Percentiles rank a stretch among this genome's conserved stretches.
These are phyloP conservation scores for Lutjanus argentimaculatus DNA, from an alignment of 2,797 vertebrate species.

Conservation along the genomic window DNA sequence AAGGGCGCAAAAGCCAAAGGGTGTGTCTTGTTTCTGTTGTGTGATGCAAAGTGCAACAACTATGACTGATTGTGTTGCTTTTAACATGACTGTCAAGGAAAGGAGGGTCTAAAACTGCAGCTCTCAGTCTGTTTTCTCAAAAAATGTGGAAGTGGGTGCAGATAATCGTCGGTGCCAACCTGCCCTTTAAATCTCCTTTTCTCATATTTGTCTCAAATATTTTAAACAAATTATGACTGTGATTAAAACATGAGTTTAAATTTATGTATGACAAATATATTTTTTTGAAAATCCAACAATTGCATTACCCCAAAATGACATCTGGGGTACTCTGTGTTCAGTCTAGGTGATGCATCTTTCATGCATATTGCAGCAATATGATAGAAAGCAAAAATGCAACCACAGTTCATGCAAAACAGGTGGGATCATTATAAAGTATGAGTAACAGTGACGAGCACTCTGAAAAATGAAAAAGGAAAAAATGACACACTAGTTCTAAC, in stretches of 20 bases:
- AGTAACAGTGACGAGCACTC: not conserved
- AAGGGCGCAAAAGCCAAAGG: conserved; percentile 46
- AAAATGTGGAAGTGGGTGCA: not conserved
- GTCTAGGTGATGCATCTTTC: not conserved
- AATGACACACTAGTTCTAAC: not conserved
- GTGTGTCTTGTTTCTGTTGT: conserved; percentile 40
- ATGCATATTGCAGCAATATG: not conserved
- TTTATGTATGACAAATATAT: not conserved
- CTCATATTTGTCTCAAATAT: not conserved
- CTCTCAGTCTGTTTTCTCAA: not conserved
- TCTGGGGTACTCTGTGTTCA: not conserved
- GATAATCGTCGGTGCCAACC: not conserved
- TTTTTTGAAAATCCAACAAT: not conserved
- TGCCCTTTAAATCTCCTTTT: not conserved
- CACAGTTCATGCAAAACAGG: not conserved
- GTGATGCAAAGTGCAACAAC: conserved; percentile 14
- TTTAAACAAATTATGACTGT: not conserved
- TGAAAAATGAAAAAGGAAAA: not conserved
- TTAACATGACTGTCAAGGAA: not conserved
- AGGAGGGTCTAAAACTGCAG: not conserved
- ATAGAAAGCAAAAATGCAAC: not conserved
- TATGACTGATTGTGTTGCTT: conserved; percentile 32
- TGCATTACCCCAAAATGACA: not conserved
- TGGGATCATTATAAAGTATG: not conserved
- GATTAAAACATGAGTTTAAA: not conserved